A percentile compares a stretch with the other conserved stretches of the same genome.
Conservation (phyloP, 2,797 vertebrate genomes). For the Amblyraja radiata region DNA sequence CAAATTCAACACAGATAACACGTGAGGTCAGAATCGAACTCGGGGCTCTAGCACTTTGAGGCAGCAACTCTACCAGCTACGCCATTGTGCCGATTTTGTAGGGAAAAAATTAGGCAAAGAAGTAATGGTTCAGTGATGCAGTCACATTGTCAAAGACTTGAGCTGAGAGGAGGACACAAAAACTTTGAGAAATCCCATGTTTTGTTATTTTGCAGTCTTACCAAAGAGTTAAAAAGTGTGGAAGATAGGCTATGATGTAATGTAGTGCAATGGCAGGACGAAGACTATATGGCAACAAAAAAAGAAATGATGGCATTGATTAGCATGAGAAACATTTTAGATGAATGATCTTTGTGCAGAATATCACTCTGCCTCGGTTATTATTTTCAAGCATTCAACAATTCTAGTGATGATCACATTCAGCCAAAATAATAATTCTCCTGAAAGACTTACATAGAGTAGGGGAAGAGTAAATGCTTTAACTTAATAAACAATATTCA, state of each 20-base stretch:
- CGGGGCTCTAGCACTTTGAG: too few relatives aligned
- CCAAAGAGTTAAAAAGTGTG: neutral
- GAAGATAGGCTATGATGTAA: neutral
- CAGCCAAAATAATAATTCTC: neutral
- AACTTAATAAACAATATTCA: constrained; percentile 27
- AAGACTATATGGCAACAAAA: neutral
- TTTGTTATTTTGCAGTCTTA: neutral
- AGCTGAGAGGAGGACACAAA: neutral
- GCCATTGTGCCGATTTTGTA: neutral
- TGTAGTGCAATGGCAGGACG: neutral
- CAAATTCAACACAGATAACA: too few relatives aligned
- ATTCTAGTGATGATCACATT: neutral
- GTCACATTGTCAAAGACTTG: neutral
- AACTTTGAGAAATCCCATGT: neutral
- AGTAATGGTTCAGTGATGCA: neutral
- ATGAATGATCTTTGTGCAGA: neutral
- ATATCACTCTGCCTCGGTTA: neutral
- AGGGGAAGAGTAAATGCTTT: neutral
- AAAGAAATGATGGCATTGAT: neutral
- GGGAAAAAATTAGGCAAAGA: neutral
- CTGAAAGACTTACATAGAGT: neutral
- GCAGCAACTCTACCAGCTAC: too few relatives aligned
- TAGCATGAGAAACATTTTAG: neutral
- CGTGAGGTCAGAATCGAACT: too few relatives aligned
- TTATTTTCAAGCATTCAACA: neutral